These are phyloP conservation scores for Laterallus jamaicensis DNA, from an alignment of 2,113 vertebrate species.

Conservation along the genomic window DNA sequence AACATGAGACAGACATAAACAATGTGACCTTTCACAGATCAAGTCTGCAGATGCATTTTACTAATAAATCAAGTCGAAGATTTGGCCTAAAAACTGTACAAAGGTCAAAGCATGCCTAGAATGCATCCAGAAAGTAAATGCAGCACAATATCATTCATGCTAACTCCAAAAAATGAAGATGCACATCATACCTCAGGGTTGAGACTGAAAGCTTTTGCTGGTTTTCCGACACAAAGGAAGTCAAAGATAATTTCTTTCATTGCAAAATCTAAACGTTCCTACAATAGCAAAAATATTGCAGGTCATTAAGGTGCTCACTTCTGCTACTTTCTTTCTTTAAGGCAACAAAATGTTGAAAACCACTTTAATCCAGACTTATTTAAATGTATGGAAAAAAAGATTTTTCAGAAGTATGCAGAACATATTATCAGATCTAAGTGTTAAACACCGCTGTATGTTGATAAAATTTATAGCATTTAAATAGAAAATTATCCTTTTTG, in stretches of 20 bases:
- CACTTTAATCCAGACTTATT: background rate
- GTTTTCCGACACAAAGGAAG: conserved; percentile 95
- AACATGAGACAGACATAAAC: background rate
- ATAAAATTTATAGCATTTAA: background rate
- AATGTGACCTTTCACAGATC: background rate
- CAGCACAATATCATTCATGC: background rate
- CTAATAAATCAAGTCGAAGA: background rate
- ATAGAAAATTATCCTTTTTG: background rate
- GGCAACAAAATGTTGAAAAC: background rate
- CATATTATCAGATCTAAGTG: background rate
- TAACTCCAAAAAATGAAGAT: background rate
- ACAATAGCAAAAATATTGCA: conserved; percentile 48
- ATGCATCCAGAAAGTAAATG: background rate
- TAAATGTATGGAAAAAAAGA: background rate
- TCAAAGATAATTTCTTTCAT: conserved; percentile 99
- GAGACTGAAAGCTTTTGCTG: conserved; percentile 97
- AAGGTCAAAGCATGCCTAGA: background rate
- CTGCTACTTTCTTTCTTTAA: background rate
- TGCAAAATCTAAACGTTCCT: conserved; percentile 98
- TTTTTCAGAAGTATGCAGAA: conserved; percentile 2
- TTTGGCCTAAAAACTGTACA: background rate
- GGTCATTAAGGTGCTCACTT: background rate
- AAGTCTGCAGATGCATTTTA: background rate
- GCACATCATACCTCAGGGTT: conserved; percentile 91
- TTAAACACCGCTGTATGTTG: background rate